Evolutionary conservation across 2,797 vertebrate genomes (phyloP), one percentile per base, ranked within the genome.

Genomic region (Acrocephalus scirpaceus): DNA sequence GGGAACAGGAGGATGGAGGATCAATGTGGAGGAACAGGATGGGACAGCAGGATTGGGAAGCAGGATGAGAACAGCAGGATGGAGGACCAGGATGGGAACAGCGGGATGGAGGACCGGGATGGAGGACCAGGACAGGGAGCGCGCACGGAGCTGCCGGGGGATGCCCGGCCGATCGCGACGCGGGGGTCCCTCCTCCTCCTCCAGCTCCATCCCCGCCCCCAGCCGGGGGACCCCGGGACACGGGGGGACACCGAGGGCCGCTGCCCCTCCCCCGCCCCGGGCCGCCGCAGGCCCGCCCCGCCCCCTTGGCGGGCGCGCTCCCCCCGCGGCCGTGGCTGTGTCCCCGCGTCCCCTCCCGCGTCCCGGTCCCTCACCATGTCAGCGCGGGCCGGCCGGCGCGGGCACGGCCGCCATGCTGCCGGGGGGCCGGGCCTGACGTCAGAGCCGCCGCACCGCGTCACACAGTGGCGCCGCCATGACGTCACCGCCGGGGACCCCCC

Each of bases 291-390:
- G 60, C 65, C 58, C 7, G 6, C 7, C 32, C 58, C 10, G 8
- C 48, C 16, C 18, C 34, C 7, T 30, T 1, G 12, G 40, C 16
- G 14, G 17, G 25, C 19, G 26, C 30, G 66, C 44, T 38, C 27
- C 51, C 75, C 8, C 17, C 18, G 27, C 25, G 53, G 29, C 45
- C 38, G 34, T 2, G 11, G 7, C 34, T 38, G 38, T 45, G 27
- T 36, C 58, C 50, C 74, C 50, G 48, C 1, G 56, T 47, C 47
- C 67, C 80, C 61, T 20, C 1, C 38, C 53, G 7, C 6, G 21
- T 1, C 34, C 30, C 16, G 40, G 70, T 21, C 67, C 66, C 98
- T 99, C 97, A 99, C 99, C 99, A 99, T 99, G 98, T 99, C 98
- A 99, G 94, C 93, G 95, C 92, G 74, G 93, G 76, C 94, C 92